These are phyloP conservation scores for Dryadula phaetusa DNA, from an alignment of 2,888 invertebrate species.

Conservation along the genomic window DNA sequence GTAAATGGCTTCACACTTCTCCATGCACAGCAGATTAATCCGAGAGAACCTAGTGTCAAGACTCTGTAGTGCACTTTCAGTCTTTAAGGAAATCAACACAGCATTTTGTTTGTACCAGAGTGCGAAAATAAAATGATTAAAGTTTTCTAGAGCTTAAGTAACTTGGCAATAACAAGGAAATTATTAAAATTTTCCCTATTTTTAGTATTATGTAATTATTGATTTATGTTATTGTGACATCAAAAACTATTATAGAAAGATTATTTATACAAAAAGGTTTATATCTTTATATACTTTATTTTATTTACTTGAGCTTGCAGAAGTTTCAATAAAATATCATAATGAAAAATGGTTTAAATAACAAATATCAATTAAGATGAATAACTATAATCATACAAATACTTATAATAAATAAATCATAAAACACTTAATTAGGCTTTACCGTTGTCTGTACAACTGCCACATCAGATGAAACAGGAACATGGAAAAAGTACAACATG, in stretches of 20 bases:
- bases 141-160: not conserved
- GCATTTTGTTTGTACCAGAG: too few species aligned
- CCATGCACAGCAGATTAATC: too few species aligned
- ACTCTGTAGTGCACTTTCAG: too few species aligned
- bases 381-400: constrained; percentile 10
- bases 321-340: not conserved
- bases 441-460: constrained; percentile 46
- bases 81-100: too few species aligned
- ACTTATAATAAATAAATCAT: not conserved
- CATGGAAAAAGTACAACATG: constrained; percentile 92
- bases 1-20: too few species aligned
- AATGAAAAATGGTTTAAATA: not conserved
- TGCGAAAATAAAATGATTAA: not conserved
- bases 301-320: not conserved
- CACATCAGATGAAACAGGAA: constrained; percentile 61
- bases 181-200: too few species aligned
- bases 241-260: too few species aligned
- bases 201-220: too few species aligned
- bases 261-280: too few species aligned
- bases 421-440: constrained; percentile 44
- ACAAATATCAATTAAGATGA: constrained; percentile 1
- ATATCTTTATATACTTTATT: not conserved
- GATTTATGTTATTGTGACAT: too few species aligned
- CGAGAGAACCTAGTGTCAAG: too few species aligned
- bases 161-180: not conserved